Evolutionary conservation across 2,888 invertebrate genomes (phyloP).

Genomic region (Spatulosminthurus flaviceps): DNA sequence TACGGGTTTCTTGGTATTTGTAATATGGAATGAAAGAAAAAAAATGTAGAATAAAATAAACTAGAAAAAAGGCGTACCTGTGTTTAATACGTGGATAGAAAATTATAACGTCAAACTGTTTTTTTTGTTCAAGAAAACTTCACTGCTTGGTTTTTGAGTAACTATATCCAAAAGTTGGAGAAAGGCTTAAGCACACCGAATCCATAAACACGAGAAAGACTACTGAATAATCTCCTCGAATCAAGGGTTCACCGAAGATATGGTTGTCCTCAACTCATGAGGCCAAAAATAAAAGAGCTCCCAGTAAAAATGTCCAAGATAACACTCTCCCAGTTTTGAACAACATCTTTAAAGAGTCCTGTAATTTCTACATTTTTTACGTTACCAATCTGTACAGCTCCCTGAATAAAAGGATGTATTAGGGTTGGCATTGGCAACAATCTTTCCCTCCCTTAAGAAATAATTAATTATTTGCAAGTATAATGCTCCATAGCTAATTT

Average conservation of each 20-base stretch:
- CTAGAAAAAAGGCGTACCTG: background rate
- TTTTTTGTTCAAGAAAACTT: conserved; percentile 2
- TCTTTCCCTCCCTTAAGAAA: conserved; percentile 1
- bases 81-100: background rate
- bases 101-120: background rate
- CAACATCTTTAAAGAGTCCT: background rate
- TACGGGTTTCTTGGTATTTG: too few relatives aligned
- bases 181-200: conserved; percentile 24
- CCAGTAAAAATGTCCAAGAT: conserved; percentile 42
- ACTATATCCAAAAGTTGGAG: background rate
- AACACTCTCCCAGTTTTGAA: conserved; percentile 25
- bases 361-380: conserved; percentile 33
- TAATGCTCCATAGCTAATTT: background rate
- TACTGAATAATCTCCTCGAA: conserved; percentile 47
- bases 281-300: conserved; percentile 57
- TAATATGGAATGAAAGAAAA: too few relatives aligned
- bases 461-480: background rate
- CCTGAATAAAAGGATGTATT: background rate
- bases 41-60: background rate
- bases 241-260: conserved; percentile 48
- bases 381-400: background rate
- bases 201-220: conserved; percentile 40
- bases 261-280: conserved; percentile 46
- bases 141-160: background rate
- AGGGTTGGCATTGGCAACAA: conserved; percentile 28